Evolutionary conservation across 2,888 invertebrate species (phyloP), one percentile per base, ranked within the genome.

Genomic region (Poecilobothrus nobilitatus): DNA sequence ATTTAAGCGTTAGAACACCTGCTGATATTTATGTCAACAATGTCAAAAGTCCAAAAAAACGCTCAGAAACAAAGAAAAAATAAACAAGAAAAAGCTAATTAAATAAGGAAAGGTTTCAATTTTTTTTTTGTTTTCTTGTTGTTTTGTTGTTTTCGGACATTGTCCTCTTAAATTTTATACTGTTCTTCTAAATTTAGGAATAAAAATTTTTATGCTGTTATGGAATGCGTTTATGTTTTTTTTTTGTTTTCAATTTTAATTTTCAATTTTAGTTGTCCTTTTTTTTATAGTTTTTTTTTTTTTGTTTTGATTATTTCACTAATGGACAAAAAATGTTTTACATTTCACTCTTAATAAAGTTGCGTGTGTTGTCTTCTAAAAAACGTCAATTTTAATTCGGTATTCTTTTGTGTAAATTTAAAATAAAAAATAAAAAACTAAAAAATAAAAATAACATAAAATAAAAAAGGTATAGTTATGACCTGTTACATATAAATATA

Each of bases 251-350:
- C 12, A 44, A n/a, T n/a, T n/a, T 44, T 44, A 15, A 10, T 44
- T 3, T 53, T 53, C 53, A 53, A 53, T 53, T 53, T 53, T 15
- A 53, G 53, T 18, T 53, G 53, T 53, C 53, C 53, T 53, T 53
- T 37, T 37, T 37, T 53, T 53, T 53, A 18, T 53, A 15, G 9
- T 53, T 53, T 12, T 53, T 18, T 53, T 53, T 53, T 53, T 53
- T 2, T 18, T 63, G 8, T 63, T 22, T 21, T 63, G 20, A 63
- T 63, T 63, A 63, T 63, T 63, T 34, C 10, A 27, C 65, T 65
- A 65, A 65, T 65, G 65, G 65, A 65, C 37, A 65, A 65, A 65
- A 37, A 65, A 65, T 65, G 65, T 65, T 65, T 33, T n/a, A n/a
- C 63, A 63, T 53, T 53, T 53, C 53, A 53, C 53, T 53, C 53